phyloP scores from a whole-genome alignment of 1,140 invertebrate species.

The Campoletis sonorensis region DNA sequence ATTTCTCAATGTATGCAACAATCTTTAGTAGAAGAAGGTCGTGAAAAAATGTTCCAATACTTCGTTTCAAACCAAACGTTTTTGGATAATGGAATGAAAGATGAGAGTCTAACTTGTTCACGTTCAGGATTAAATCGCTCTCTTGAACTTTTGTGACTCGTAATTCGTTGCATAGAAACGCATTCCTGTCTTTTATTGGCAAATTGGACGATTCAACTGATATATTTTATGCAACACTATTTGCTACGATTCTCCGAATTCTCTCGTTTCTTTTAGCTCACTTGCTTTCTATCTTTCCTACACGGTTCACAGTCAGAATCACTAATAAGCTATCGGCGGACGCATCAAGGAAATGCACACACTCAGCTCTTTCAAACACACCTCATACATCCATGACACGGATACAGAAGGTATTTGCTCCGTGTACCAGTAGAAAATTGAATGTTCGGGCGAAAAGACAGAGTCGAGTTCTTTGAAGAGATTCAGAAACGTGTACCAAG shows the following conservation, averaged over 20 bases:
- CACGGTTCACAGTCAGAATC: constrained; percentile 61
- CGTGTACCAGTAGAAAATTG: too few relatives aligned
- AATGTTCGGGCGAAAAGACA: too few relatives aligned
- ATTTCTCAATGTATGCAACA: too few relatives aligned
- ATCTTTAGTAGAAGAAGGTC: too few relatives aligned
- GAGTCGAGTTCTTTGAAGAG: too few relatives aligned
- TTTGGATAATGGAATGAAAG: background rate
- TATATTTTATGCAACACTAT: background rate
- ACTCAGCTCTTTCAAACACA: background rate
- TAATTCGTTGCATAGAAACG: background rate
- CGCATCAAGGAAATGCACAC: background rate
- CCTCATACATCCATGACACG: background rate
- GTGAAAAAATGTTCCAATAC: too few relatives aligned
- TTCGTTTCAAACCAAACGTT: background rate
- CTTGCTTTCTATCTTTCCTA: background rate
- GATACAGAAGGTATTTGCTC: background rate
- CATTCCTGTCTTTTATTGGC: background rate
- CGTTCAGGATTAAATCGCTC: background rate
- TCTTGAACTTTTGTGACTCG: background rate
- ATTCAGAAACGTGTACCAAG: too few relatives aligned
- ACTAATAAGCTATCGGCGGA: constrained; percentile 58
- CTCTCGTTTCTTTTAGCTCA: background rate
- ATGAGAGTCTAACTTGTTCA: background rate
- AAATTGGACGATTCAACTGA: background rate
- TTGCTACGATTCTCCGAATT: background rate